phyloP scores from a whole-genome alignment of 1,140 invertebrate genomes.

The Caenorhabditis tropicalis region DNA sequence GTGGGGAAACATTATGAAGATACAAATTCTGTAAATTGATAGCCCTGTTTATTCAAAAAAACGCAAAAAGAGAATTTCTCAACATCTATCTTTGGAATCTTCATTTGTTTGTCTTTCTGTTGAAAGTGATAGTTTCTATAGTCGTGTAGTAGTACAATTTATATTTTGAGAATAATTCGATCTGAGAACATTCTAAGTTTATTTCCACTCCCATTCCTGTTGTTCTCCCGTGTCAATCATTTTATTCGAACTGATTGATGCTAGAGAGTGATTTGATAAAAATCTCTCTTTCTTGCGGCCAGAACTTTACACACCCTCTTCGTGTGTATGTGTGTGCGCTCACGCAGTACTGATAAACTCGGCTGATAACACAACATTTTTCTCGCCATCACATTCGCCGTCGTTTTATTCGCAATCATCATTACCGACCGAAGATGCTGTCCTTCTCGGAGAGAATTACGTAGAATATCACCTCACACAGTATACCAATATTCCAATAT shows the following conservation, averaged over 20 bases:
- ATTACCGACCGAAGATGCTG: neutral
- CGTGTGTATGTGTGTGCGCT: neutral
- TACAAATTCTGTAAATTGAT: too few relatives aligned
- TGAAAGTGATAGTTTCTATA: conserved; percentile 1
- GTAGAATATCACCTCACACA: too few relatives aligned
- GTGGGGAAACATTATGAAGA: too few relatives aligned
- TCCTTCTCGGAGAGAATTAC: neutral
- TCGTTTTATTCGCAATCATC: neutral
- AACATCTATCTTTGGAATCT: neutral
- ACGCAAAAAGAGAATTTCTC: too few relatives aligned
- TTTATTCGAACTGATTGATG: conserved; percentile 26
- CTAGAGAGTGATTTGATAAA: neutral
- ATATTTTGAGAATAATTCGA: too few relatives aligned
- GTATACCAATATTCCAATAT: too few relatives aligned
- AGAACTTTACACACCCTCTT: conserved; percentile 22
- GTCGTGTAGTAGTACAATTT: too few relatives aligned
- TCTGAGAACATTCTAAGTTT: neutral
- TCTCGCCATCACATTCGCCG: neutral
- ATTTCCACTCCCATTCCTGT: neutral
- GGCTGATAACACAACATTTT: conserved; percentile 29
- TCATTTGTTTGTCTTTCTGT: neutral
- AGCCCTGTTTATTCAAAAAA: too few relatives aligned
- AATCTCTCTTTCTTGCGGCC: neutral
- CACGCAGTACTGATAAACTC: conserved; percentile 22
- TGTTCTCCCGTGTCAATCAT: neutral